Evolutionary conservation across 1,140 invertebrate species (phyloP), one percentile per base, ranked within the genome.

Genomic region (Drosophila erecta): DNA sequence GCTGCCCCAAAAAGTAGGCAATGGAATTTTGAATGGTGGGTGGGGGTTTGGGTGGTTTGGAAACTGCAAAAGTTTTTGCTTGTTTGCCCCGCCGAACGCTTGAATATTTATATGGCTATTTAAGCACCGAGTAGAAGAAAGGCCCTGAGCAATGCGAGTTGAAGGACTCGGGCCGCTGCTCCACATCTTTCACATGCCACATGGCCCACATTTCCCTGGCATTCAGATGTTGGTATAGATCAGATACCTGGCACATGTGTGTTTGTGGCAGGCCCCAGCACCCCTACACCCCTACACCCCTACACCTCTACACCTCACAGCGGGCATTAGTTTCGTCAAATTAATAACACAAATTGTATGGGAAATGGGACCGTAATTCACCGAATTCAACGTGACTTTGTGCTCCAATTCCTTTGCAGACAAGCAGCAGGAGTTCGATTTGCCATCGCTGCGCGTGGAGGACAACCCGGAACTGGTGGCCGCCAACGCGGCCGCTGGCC

Each of bases 401-500:
- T 8, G 27, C 2, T 8, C 27, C 8, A 27, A 10, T 20, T 22
- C 15, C 6, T 6, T 6, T 5, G 15, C 94, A 98, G 98, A 99
- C 93, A 98, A 99, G 93, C 97, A 98, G 93, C 98, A 99, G 93
- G 98, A 99, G 92, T 94, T 99, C 83, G 98, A 99, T 93, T 92
- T 99, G 74, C 97, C 98, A 33, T 96, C 96, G 20, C 92, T 98
- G 74, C 95, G 96, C 80, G 95, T 96, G 64, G 97, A 97, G 84
- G 97, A 97, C 92, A 94, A 93, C 24, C 92, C 93, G 15, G 93
- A 94, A 43, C 92, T 93, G 56, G 93, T 92, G 75, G 95, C 94
- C 49, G 69, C 67, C 49, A 56, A 51, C n/a, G 56, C 57, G 0
- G 60, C 33, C 54, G 58, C 58, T 53, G 70, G 54, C n/a, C 61